Conservation (phyloP, 1,140 invertebrate genomes). For the Drosophila virilis region DNA sequence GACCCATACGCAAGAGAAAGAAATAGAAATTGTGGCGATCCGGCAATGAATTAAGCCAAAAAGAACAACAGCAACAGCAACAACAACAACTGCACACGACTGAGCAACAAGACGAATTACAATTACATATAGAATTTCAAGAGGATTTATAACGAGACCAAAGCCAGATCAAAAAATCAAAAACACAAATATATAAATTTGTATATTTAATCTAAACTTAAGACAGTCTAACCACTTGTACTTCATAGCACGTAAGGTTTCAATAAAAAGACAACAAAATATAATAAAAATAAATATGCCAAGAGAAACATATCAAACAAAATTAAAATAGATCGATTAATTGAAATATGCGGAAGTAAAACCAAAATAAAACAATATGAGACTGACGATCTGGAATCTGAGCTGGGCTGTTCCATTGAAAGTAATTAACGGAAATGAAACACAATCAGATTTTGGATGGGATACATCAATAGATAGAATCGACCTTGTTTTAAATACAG, state of each 20-base stretch:
- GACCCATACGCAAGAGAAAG: slow-evolving; percentile 71
- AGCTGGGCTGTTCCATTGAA: too few species aligned
- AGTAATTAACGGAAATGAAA: not conserved
- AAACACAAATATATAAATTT: slow-evolving; percentile 46
- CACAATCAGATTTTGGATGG: not conserved
- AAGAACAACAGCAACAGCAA: slow-evolving; percentile 31
- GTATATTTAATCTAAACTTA: slow-evolving; percentile 50
- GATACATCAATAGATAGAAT: too few species aligned
- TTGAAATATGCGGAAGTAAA: not conserved
- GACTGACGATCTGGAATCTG: too few species aligned
- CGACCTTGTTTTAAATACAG: too few species aligned
- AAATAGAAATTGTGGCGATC: slow-evolving; percentile 50
- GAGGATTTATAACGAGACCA: slow-evolving; percentile 77
- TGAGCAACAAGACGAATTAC: slow-evolving; percentile 62
- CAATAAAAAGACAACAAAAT: slow-evolving; percentile 71
- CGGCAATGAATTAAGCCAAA: slow-evolving; percentile 6
- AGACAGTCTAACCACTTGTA: slow-evolving; percentile 83
- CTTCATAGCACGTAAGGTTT: slow-evolving; percentile 85
- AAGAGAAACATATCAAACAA: slow-evolving; percentile 10
- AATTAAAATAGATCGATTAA: not conserved
- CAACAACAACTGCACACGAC: slow-evolving; percentile 60
- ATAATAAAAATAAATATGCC: slow-evolving; percentile 70
- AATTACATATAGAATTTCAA: slow-evolving; percentile 63
- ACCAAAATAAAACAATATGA: not conserved
- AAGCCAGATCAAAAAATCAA: slow-evolving; percentile 84